phyloP scores from a whole-genome alignment of 2,797 vertebrate genomes.

The Acipenser ruthenus region DNA sequence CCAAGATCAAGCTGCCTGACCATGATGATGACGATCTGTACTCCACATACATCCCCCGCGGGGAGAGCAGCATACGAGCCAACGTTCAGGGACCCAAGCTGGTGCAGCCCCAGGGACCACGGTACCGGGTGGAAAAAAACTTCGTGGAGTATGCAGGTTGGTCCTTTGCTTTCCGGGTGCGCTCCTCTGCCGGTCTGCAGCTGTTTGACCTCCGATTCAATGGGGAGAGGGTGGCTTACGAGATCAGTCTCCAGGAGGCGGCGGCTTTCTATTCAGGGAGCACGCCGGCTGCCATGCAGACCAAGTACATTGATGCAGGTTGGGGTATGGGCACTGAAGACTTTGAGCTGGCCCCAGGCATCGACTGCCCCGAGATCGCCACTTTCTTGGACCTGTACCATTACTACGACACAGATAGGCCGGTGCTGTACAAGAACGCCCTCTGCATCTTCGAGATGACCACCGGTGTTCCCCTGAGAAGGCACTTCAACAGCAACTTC shows the following conservation, averaged over 20 bases:
- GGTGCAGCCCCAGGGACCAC: conserved; percentile 69
- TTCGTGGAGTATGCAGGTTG: conserved; percentile 77
- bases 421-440: conserved; percentile 55
- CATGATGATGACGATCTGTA: conserved; percentile 48
- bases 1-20: conserved; percentile 42
- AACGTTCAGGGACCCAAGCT: conserved; percentile 62
- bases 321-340: conserved; percentile 78
- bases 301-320: conserved; percentile 79
- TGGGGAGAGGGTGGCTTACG: conserved; percentile 77
- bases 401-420: conserved; percentile 69
- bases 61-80: conserved; percentile 48
- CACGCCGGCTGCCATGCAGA: conserved; percentile 84
- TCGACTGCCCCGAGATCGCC: conserved; percentile 82
- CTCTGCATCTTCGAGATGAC: conserved; percentile 89
- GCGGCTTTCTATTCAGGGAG: conserved; percentile 79
- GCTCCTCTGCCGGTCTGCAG: conserved; percentile 77
- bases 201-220: conserved; percentile 79
- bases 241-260: conserved; percentile 85
- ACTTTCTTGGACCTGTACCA: conserved; percentile 75
- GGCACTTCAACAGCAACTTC: conserved; percentile 78
- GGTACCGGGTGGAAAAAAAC: conserved; percentile 64
- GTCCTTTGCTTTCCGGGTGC: conserved; percentile 79
- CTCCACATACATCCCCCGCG: conserved; percentile 72
- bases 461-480: conserved; percentile 70
- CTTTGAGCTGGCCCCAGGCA: conserved; percentile 73